A percentile compares a stretch with the other conserved stretches of the same genome.
Evolutionary conservation across 2,888 invertebrate species (phyloP).

Genomic region (Melinaea menophilus): DNA sequence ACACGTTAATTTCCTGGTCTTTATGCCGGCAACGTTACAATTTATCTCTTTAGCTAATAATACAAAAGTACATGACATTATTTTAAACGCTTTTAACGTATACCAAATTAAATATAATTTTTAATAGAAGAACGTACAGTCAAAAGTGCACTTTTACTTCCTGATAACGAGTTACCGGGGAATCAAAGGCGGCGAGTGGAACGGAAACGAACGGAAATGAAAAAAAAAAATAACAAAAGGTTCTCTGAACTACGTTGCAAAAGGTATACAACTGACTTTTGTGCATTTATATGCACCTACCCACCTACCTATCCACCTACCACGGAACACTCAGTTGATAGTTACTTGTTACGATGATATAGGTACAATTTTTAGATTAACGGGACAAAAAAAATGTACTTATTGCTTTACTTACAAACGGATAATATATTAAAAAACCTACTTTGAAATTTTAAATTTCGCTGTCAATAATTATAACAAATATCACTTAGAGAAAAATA

Average conservation of each 20-base stretch:
- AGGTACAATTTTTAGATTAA: too few species aligned
- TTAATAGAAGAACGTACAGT: neutral
- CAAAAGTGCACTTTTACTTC: neutral
- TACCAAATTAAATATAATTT: neutral
- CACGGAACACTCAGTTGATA: too few species aligned
- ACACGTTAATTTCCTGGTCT: conserved; percentile 5
- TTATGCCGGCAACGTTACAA: neutral
- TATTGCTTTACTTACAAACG: too few species aligned
- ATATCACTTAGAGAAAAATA: too few species aligned
- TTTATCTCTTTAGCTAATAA: neutral
- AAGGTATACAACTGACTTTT: neutral
- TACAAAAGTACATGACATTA: neutral
- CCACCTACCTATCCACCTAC: too few species aligned
- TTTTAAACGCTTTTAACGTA: neutral
- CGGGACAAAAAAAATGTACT: too few species aligned
- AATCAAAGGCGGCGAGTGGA: conserved; percentile 33
- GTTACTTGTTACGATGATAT: too few species aligned
- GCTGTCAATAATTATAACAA: too few species aligned
- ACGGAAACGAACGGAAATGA: conserved; percentile 36
- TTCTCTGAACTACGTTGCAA: conserved; percentile 25
- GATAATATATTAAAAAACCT: too few species aligned
- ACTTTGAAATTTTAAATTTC: too few species aligned
- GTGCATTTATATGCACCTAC: too few species aligned
- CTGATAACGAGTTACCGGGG: conserved; percentile 12
- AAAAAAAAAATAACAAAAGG: conserved; percentile 43